Conservation (phyloP, 2,888 invertebrate genomes). For the Bedellia somnulentella region DNA sequence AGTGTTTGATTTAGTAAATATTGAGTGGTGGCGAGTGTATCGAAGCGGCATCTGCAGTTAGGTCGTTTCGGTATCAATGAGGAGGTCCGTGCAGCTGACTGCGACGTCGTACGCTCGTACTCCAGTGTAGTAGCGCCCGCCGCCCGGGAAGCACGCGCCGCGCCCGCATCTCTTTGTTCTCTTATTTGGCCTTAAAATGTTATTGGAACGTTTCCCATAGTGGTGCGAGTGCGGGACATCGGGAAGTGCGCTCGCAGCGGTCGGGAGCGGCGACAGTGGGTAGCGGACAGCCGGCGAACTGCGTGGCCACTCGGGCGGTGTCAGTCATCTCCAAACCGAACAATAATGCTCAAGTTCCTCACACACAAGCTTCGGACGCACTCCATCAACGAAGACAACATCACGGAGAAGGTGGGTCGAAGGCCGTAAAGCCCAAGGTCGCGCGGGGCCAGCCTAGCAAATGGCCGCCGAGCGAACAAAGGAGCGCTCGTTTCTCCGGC, state of each 20-base stretch:
- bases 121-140: slow-evolving; percentile 27
- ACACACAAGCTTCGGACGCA: slow-evolving; percentile 84
- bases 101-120: slow-evolving; percentile 46
- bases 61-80: slow-evolving; percentile 43
- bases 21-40: no score
- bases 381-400: slow-evolving; percentile 81
- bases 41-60: no score
- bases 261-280: no score
- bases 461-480: slow-evolving; percentile 69
- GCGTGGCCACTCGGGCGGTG: no score
- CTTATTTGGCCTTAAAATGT: no score
- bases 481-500: slow-evolving; percentile 41
- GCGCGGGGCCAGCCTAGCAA: slow-evolving; percentile 48
- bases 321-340: slow-evolving; percentile 37
- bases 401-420: slow-evolving; percentile 75
- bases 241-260: no score
- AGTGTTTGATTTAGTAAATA: no score
- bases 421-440: slow-evolving; percentile 24
- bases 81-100: slow-evolving; percentile 58
- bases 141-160: slow-evolving; percentile 2
- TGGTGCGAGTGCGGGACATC: no score
- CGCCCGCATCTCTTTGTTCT: slow-evolving; percentile 1
- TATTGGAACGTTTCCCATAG: no score
- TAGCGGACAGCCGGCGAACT: no score
- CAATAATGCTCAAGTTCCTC: slow-evolving; percentile 84